These are phyloP conservation scores for Etheostoma perlongum DNA, from an alignment of 2,797 vertebrate genomes.

Conservation along the genomic window DNA sequence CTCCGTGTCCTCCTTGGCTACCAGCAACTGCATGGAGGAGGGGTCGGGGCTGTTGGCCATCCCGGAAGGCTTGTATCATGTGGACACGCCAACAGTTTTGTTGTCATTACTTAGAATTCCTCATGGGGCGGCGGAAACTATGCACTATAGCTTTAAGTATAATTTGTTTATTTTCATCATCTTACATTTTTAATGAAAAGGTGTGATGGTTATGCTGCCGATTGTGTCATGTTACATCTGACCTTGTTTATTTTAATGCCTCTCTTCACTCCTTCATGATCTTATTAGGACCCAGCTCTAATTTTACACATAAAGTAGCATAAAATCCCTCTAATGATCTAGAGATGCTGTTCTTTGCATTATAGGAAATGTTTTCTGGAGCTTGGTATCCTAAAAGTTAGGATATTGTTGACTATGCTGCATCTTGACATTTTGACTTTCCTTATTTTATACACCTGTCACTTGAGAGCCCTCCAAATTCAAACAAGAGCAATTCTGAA, in stretches of 20 bases:
- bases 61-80: too few species aligned
- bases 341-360: not conserved
- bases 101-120: too few species aligned
- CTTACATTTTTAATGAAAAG: too few species aligned
- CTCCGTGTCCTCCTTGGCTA: too few species aligned
- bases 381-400: not conserved
- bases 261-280: not conserved
- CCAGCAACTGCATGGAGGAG: too few species aligned
- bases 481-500: not conserved
- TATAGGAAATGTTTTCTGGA: conserved; percentile 5
- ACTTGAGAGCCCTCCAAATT: conserved; percentile 1
- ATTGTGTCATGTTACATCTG: not conserved
- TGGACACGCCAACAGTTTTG: too few species aligned
- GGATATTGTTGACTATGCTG: conserved; percentile 1
- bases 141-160: too few species aligned
- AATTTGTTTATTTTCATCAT: too few species aligned
- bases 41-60: too few species aligned
- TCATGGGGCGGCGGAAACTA: too few species aligned
- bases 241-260: not conserved
- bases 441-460: conserved; percentile 11
- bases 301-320: not conserved
- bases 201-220: not conserved
- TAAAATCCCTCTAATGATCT: not conserved
- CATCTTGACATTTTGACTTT: not conserved
- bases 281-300: not conserved